Evolutionary conservation across 2,113 vertebrate genomes (phyloP).

Genomic region (Chiloscyllium plagiosum): DNA sequence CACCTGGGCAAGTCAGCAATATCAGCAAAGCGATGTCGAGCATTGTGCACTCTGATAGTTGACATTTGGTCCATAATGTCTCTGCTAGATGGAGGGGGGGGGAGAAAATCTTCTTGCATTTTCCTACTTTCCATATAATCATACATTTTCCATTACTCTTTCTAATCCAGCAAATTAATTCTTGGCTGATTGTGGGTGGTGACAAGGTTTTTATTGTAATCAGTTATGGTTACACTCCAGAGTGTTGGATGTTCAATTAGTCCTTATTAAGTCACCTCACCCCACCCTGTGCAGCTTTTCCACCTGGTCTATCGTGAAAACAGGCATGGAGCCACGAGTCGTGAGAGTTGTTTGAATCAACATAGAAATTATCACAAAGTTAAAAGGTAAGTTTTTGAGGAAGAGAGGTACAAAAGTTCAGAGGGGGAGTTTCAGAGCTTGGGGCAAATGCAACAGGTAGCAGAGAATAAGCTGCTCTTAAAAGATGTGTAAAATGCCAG

Average conservation of each 20-base stretch:
- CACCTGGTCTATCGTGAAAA: neutral
- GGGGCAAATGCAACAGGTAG: neutral
- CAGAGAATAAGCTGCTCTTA: neutral
- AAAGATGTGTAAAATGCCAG: neutral
- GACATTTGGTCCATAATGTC: neutral
- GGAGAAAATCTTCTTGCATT: neutral
- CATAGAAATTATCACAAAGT: neutral
- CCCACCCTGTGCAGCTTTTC: neutral
- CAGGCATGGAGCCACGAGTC: neutral
- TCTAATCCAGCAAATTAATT: neutral
- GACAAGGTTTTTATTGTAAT: neutral
- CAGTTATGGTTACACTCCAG: neutral
- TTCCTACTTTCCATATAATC: neutral
- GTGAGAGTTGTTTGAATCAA: neutral
- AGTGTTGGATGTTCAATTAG: neutral
- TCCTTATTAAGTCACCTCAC: neutral
- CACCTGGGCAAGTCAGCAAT: neutral
- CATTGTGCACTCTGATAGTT: neutral
- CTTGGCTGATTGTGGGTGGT: neutral
- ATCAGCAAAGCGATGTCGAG: neutral
- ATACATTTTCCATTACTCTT: neutral
- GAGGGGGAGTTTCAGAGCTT: neutral
- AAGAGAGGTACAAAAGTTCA: neutral
- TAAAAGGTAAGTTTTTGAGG: neutral
- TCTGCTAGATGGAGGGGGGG: neutral